Evolutionary conservation across 2,888 invertebrate species (phyloP).

Genomic region (Homarus gammarus): DNA sequence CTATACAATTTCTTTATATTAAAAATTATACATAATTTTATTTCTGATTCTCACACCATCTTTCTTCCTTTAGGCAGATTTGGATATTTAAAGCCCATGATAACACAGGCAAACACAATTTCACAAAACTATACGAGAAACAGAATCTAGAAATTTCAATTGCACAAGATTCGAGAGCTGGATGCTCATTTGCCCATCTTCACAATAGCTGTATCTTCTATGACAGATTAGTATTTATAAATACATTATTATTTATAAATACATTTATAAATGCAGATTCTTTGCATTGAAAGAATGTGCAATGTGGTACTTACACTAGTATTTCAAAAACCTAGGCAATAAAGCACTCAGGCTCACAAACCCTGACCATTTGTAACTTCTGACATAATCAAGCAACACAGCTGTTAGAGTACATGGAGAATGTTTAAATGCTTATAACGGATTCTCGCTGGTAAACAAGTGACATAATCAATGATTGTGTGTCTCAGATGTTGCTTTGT

Average conservation of each 20-base stretch:
- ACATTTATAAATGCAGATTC: background rate
- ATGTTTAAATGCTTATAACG: slow-evolving; percentile 61
- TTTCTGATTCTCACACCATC: slow-evolving; percentile 44
- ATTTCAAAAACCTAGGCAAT: slow-evolving; percentile 8
- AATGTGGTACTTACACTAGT: background rate
- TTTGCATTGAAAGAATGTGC: slow-evolving; percentile 12
- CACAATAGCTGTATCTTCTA: slow-evolving; percentile 2
- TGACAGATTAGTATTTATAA: slow-evolving; percentile 53
- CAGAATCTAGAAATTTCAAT: slow-evolving; percentile 61
- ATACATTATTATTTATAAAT: slow-evolving; percentile 4
- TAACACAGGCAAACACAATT: slow-evolving; percentile 69
- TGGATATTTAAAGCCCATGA: slow-evolving; percentile 69
- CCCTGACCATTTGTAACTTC: slow-evolving; percentile 56
- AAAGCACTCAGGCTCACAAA: background rate
- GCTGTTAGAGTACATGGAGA: slow-evolving; percentile 68
- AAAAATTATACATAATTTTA: slow-evolving; percentile 6
- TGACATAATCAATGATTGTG: slow-evolving; percentile 31
- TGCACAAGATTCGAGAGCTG: slow-evolving; percentile 39
- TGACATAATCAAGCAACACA: slow-evolving; percentile 68
- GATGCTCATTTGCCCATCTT: slow-evolving; percentile 26
- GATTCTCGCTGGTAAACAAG: slow-evolving; percentile 64
- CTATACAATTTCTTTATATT: slow-evolving; percentile 30
- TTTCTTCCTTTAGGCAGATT: slow-evolving; percentile 70
- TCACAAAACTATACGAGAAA: slow-evolving; percentile 72
- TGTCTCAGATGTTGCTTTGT: slow-evolving; percentile 42